Evolutionary conservation across 2,797 vertebrate genomes (phyloP), one percentile per base, ranked within the genome.

Genomic region (Euthynnus affinis): DNA sequence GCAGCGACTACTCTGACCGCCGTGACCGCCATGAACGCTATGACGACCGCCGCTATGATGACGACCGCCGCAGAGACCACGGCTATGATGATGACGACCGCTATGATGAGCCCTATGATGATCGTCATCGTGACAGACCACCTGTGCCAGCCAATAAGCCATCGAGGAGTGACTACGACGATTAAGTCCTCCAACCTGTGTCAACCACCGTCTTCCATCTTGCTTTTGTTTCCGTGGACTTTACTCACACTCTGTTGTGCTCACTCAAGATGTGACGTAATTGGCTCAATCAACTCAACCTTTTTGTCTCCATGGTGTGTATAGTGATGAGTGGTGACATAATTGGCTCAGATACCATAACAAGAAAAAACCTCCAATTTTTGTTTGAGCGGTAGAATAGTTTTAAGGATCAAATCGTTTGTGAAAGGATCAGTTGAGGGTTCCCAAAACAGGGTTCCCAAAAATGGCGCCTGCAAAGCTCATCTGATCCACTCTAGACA

Each of bases 91-190:
- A 62, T 23, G 46, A 87, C 6, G 71, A 81, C 23, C 82, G 70
- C 44, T 69, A 86, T 1, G 88, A 92, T 34, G 86, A 87, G 23
- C 78, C 78, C 46, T 66, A 87, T 0, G 81, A 90, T 25, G 87
- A 88, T 2, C 74, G 68, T 0, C 67, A 78, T 20, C 78, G n/a
- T 40, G 81, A 84, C 29, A 88, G 58, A 81, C 84, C 92, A 5
- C 80, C 87, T 0, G 22, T 87, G 17, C 91, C 93, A 3, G 27
- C 67, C 57, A 90, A 76, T 61, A 93, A 94, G 46, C 92, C 93
- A 10, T 20, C 63, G 2, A 74, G 80, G 55, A 90, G 18, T 23
- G 83, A 84, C 17, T 78, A 86, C 0, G 58, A 80, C 0, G 44
- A 85, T 18, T 91, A 78, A 86, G 23, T 4, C 14, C 13, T 9